Conservation (phyloP, 2,113 vertebrate species). For the Caretta caretta region DNA sequence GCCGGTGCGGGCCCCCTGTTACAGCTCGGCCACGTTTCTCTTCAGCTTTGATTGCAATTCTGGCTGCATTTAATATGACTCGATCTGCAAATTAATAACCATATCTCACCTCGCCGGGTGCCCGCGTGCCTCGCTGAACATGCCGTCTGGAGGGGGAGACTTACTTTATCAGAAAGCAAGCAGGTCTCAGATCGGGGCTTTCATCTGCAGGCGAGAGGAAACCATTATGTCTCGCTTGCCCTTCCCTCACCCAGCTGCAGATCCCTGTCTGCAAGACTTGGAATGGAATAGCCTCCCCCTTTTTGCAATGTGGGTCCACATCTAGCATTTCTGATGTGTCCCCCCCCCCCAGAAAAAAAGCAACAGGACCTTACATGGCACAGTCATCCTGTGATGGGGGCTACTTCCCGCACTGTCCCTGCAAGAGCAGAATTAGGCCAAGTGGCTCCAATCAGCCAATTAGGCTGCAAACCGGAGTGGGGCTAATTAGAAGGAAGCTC, state of each 20-base stretch:
- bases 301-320: background rate
- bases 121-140: background rate
- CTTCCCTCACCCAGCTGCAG: accelerated
- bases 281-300: background rate
- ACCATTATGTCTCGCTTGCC: background rate
- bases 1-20: too few relatives aligned
- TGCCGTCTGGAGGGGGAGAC: too few relatives aligned
- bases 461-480: background rate
- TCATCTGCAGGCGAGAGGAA: background rate
- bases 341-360: background rate
- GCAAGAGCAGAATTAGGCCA: background rate
- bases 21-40: too few relatives aligned
- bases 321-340: background rate
- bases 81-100: background rate
- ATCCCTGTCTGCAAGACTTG: background rate
- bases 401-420: background rate
- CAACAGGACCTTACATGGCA: background rate
- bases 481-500: background rate
- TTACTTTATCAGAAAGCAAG: background rate
- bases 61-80: background rate
- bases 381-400: background rate
- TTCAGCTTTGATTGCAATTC: conserved; percentile 11
- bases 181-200: background rate
- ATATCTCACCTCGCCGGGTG: background rate
- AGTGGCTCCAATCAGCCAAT: too few relatives aligned